phyloP scores from a whole-genome alignment of 2,888 invertebrate genomes.

The Norana najaformis region DNA sequence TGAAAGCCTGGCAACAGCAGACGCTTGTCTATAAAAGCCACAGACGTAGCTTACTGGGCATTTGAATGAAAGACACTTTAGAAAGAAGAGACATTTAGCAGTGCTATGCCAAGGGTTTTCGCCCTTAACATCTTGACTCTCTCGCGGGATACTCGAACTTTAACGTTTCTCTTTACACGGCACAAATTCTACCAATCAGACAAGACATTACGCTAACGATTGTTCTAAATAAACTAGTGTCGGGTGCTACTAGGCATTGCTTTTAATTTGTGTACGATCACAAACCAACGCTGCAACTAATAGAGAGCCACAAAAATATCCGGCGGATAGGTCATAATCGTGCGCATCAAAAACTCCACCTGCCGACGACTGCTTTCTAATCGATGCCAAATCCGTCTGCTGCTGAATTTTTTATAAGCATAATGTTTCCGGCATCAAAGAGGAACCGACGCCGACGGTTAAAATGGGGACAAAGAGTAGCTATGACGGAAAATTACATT shows the following conservation, averaged over 20 bases:
- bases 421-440: background rate
- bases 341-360: too few species aligned
- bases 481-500: background rate
- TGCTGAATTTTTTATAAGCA: background rate
- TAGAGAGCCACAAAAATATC: too few species aligned
- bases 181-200: too few species aligned
- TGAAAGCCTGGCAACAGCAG: background rate
- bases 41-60: too few species aligned
- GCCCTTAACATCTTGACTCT: background rate
- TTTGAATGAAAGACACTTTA: too few species aligned
- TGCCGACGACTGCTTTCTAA: background rate
- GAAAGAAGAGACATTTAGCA: background rate
- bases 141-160: background rate
- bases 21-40: too few species aligned
- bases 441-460: background rate
- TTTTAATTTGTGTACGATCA: too few species aligned
- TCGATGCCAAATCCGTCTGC: background rate
- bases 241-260: too few species aligned
- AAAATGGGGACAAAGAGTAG: background rate
- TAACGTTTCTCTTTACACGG: background rate
- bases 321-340: too few species aligned
- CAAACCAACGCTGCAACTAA: too few species aligned
- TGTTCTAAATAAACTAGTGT: too few species aligned
- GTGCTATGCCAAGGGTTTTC: background rate
- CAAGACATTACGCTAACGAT: background rate